Evolutionary conservation across 2,113 vertebrate species (phyloP).

Genomic region (Podilymbus podiceps): DNA sequence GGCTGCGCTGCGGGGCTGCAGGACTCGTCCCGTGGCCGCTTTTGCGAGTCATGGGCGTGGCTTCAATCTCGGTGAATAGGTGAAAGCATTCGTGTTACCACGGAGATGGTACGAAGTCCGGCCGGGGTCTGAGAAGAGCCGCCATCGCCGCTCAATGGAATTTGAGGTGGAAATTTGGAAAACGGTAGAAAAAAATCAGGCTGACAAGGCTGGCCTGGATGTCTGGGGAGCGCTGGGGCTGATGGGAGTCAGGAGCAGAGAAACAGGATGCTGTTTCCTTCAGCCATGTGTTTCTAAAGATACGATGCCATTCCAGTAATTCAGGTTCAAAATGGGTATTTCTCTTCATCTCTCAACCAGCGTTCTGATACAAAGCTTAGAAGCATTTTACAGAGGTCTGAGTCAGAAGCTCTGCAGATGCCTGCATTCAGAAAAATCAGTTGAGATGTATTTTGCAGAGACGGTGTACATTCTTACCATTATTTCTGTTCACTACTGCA

Average conservation of each 20-base stretch:
- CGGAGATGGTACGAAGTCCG: fast-evolving
- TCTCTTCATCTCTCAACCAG: neutral
- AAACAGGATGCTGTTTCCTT: neutral
- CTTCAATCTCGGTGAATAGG: fast-evolving
- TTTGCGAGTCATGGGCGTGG: fast-evolving
- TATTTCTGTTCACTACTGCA: neutral
- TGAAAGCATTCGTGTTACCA: fast-evolving
- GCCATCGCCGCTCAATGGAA: fast-evolving
- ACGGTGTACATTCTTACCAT: neutral
- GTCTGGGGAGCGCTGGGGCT: no score
- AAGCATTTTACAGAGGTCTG: neutral
- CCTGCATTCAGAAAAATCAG: fast-evolving
- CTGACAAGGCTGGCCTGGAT: neutral
- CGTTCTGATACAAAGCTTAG: no score
- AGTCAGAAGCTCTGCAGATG: neutral
- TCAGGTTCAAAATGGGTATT: neutral
- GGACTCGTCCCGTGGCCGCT: neutral
- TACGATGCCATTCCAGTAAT: neutral
- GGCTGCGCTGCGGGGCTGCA: neutral
- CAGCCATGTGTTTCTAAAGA: no score
- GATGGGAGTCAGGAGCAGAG: neutral
- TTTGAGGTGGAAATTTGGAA: no score
- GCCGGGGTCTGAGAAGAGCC: neutral
- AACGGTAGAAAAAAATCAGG: fast-evolving
- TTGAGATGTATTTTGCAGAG: neutral